phyloP scores from a whole-genome alignment of 2,888 invertebrate species.

The Eupithecia centaureata region DNA sequence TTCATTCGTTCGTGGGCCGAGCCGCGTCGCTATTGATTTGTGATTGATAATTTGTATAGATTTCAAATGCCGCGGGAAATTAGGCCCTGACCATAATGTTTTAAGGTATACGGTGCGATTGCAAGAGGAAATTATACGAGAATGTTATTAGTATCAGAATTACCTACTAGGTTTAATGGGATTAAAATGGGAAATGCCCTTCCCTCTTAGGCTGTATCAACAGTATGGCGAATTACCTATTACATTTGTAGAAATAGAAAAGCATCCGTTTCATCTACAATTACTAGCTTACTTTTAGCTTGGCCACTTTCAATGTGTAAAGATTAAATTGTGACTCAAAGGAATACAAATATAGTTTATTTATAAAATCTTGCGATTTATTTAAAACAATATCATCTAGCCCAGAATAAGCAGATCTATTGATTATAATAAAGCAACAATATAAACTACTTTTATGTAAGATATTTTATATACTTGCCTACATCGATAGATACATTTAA shows the following conservation, averaged over 20 bases:
- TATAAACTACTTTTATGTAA: too few species aligned
- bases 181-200: constrained; percentile 7
- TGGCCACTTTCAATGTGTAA: neutral
- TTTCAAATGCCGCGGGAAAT: constrained; percentile 6
- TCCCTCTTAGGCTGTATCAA: neutral
- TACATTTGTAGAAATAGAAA: neutral
- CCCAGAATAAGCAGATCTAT: too few species aligned
- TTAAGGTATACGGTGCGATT: constrained; percentile 10
- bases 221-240: neutral
- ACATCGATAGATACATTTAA: too few species aligned
- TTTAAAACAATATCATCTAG: too few species aligned
- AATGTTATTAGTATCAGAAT: constrained; percentile 27
- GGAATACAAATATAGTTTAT: too few species aligned
- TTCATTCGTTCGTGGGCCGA: constrained; percentile 59
- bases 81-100: neutral
- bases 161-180: constrained; percentile 17
- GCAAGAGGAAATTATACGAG: constrained; percentile 15
- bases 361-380: too few species aligned
- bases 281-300: neutral
- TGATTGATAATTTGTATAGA: constrained; percentile 74
- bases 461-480: too few species aligned
- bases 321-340: neutral
- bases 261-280: neutral
- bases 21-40: constrained; percentile 75
- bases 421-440: too few species aligned